These are phyloP conservation scores for Scortum barcoo DNA, from an alignment of 2,113 vertebrate species.

Conservation along the genomic window DNA sequence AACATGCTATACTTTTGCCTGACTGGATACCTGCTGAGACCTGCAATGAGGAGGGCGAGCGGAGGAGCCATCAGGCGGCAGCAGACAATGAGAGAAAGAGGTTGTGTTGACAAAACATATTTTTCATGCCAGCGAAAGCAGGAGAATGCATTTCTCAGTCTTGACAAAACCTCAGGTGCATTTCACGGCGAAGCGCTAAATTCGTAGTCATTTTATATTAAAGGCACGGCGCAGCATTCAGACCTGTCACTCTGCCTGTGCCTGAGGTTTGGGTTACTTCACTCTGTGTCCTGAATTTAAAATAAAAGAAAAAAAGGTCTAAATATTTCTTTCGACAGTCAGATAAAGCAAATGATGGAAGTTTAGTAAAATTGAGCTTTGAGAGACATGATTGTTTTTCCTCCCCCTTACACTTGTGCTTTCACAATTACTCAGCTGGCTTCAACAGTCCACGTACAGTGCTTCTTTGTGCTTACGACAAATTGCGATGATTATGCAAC, in stretches of 20 bases:
- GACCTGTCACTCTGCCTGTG: constrained; percentile 10
- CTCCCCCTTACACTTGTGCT: not conserved
- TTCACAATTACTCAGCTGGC: constrained; percentile 26
- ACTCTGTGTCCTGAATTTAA: not conserved
- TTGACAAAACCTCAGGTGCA: constrained; percentile 32
- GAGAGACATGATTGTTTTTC: not conserved
- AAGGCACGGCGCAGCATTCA: constrained; percentile 5
- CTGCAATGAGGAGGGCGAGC: not conserved
- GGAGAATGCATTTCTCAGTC: constrained; percentile 29
- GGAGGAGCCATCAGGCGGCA: constrained; percentile 4
- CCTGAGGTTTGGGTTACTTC: constrained; percentile 18
- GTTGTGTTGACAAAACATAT: constrained; percentile 6
- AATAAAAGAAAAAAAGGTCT: constrained; percentile 11
- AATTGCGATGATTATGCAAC: constrained; percentile 16
- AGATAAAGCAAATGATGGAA: constrained; percentile 24
- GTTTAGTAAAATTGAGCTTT: not conserved
- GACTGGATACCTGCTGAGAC: constrained; percentile 50
- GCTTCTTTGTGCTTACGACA: constrained; percentile 13
- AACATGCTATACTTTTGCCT: constrained; percentile 62
- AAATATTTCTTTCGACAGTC: not conserved
- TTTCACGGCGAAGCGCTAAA: constrained; percentile 6
- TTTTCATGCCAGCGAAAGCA: not conserved
- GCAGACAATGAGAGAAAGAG: constrained; percentile 6
- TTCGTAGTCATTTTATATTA: constrained; percentile 22
- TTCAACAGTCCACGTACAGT: constrained; percentile 16